phyloP scores from a whole-genome alignment of 2,113 vertebrate species.

The Anarrhichthys ocellatus region DNA sequence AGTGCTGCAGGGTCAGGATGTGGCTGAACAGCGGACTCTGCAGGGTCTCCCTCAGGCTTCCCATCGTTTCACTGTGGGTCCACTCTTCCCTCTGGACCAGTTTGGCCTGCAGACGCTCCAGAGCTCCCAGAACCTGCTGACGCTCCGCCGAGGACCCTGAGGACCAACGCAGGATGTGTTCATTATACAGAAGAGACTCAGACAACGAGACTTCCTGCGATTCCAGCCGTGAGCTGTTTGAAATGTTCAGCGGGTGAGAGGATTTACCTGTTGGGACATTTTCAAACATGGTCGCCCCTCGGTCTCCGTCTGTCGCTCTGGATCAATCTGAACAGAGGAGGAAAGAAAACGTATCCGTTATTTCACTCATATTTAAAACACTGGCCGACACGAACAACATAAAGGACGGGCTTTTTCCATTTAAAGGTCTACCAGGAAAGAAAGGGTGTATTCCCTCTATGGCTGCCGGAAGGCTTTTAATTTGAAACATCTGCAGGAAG shows the following conservation, averaged over 20 bases:
- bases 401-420: no score
- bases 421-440: neutral
- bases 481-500: constrained; percentile 6
- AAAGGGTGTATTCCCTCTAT: neutral
- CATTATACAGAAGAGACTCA: neutral
- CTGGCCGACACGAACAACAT: neutral
- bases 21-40: constrained; percentile 93
- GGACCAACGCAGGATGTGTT: neutral
- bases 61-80: constrained; percentile 87
- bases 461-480: neutral
- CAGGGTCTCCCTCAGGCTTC: constrained; percentile 85
- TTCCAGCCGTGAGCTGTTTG: no score
- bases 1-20: constrained; percentile 95
- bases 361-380: neutral
- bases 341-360: neutral
- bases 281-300: constrained; percentile 77
- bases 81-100: constrained; percentile 90
- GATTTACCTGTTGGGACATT: constrained; percentile 79
- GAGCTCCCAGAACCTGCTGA: constrained; percentile 92
- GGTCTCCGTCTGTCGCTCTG: neutral
- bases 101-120: constrained; percentile 90
- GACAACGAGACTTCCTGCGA: neutral
- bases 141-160: constrained; percentile 84
- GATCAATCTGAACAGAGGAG: constrained; percentile 21
- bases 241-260: neutral